Conservation (phyloP, 2,113 vertebrate species). For the Cyphomyrus plagiostoma region DNA sequence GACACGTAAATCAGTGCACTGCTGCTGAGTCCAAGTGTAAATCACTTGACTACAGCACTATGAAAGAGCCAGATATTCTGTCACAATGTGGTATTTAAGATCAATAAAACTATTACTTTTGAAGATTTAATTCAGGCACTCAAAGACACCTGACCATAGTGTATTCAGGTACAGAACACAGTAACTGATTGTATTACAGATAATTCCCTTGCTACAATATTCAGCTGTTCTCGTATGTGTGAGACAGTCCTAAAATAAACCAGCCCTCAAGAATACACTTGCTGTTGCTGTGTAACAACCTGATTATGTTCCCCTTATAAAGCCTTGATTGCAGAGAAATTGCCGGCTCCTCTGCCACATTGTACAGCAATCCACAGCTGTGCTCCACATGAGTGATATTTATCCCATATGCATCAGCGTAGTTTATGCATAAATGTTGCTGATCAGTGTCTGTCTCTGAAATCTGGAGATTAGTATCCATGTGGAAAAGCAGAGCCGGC, state of each 20-base stretch:
- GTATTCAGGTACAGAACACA: background rate
- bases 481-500: background rate
- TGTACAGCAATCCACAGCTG: background rate
- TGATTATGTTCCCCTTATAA: slow-evolving; percentile 15
- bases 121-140: background rate
- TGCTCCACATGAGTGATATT: slow-evolving; percentile 8
- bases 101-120: background rate
- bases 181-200: background rate
- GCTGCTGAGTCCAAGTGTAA: background rate
- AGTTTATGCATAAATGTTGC: slow-evolving; percentile 7
- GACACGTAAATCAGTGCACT: background rate
- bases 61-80: background rate
- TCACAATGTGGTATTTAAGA: background rate
- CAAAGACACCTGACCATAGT: background rate
- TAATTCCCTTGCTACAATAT: background rate
- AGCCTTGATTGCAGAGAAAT: slow-evolving; percentile 15
- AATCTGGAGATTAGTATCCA: slow-evolving; percentile 4
- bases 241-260: slow-evolving; percentile 12
- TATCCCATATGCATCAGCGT: slow-evolving; percentile 10
- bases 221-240: slow-evolving; percentile 13
- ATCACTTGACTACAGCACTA: background rate
- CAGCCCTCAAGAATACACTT: slow-evolving; percentile 4
- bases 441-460: background rate
- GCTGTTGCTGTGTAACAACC: background rate
- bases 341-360: background rate